Conservation (phyloP, 1,140 invertebrate species). For the Chlorops oryzae region DNA sequence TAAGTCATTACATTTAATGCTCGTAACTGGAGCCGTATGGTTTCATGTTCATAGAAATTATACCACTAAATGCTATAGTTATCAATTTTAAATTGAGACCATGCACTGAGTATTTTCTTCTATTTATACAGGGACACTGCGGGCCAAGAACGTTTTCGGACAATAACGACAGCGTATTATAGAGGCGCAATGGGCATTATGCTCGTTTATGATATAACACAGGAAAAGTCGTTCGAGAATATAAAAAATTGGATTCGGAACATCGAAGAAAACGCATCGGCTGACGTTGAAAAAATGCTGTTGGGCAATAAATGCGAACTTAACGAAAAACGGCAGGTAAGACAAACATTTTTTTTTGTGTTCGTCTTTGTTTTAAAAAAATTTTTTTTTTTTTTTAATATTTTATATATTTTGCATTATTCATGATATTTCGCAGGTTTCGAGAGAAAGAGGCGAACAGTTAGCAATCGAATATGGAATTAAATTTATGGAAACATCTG, state of each 20-base stretch:
- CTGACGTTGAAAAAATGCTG: constrained; percentile 93
- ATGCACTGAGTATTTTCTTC: too few species aligned
- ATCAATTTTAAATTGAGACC: constrained; percentile 1
- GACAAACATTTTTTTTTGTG: not conserved
- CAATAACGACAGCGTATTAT: constrained; percentile 97
- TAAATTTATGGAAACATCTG: constrained; percentile 90
- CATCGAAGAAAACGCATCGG: constrained; percentile 93
- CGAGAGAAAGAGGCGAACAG: constrained; percentile 65
- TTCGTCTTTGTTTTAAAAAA: not conserved
- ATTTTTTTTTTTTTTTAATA: not conserved
- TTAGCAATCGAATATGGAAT: constrained; percentile 86
- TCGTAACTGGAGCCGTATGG: not conserved
- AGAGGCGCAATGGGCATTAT: constrained; percentile 98
- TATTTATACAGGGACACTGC: constrained; percentile 76
- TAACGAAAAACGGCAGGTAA: constrained; percentile 81
- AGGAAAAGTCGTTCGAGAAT: constrained; percentile 97
- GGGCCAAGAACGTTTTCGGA: constrained; percentile 93
- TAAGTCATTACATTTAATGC: constrained; percentile 78
- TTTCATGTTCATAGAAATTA: constrained; percentile 2
- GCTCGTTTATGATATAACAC: constrained; percentile 97
- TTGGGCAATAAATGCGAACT: constrained; percentile 93
- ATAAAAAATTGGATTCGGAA: constrained; percentile 98
- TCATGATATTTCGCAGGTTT: constrained; percentile 48
- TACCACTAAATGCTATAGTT: not conserved
- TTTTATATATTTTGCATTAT: constrained; percentile 8